Evolutionary conservation across 2,888 invertebrate genomes (phyloP).

Genomic region (Pelosia muscerda): DNA sequence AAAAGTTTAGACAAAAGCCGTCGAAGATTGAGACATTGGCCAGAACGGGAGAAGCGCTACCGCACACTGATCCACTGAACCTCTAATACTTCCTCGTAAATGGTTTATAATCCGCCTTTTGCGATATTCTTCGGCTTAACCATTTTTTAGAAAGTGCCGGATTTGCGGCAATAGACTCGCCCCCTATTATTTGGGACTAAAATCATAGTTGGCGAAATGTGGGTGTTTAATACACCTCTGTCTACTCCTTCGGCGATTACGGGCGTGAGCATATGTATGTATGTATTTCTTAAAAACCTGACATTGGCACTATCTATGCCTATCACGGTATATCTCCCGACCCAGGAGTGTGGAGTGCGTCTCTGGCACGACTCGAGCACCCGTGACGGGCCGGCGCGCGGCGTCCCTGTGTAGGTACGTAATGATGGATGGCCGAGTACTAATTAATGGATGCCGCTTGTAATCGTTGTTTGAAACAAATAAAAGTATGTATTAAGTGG

Average conservation of each 20-base stretch:
- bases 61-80: not conserved
- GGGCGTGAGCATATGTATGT: too few relatives aligned
- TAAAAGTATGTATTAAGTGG: constrained; percentile 44
- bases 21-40: too few relatives aligned
- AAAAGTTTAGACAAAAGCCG: too few relatives aligned
- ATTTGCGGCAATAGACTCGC: too few relatives aligned
- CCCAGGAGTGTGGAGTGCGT: not conserved
- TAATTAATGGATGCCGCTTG: constrained; percentile 44
- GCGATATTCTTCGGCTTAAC: too few relatives aligned
- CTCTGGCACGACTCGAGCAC: not conserved
- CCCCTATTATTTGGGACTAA: too few relatives aligned
- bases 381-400: not conserved
- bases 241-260: too few relatives aligned
- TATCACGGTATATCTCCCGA: not conserved
- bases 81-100: not conserved
- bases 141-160: too few relatives aligned
- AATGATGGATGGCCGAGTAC: constrained; percentile 32
- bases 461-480: constrained; percentile 45
- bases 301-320: not conserved
- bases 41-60: too few relatives aligned
- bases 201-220: too few relatives aligned
- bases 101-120: not conserved
- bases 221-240: too few relatives aligned
- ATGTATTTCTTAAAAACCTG: not conserved
- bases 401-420: not conserved